phyloP scores from a whole-genome alignment of 2,888 invertebrate genomes.

The Pyrrhosoma nymphula region DNA sequence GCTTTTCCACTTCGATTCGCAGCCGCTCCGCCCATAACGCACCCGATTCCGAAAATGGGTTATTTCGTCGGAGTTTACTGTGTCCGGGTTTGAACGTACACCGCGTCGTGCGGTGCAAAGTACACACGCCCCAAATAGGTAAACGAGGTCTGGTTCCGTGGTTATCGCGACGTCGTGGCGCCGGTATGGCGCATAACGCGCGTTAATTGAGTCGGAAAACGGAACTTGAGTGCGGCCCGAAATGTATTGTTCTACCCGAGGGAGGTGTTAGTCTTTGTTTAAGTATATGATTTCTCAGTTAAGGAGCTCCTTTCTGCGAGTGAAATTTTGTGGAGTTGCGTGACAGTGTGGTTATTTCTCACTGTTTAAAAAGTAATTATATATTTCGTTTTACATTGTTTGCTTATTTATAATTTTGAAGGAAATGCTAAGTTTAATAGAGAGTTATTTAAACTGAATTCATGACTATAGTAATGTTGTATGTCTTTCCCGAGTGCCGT shows the following conservation, averaged over 20 bases:
- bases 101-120: neutral
- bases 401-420: no score
- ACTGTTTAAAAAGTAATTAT: no score
- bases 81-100: neutral
- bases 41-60: neutral
- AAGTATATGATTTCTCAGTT: neutral
- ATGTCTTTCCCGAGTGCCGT: no score
- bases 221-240: neutral
- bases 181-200: neutral
- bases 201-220: neutral
- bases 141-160: neutral
- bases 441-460: no score
- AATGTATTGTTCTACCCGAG: neutral
- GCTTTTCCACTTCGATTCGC: slow-evolving; percentile 1
- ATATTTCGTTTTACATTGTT: no score
- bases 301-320: neutral
- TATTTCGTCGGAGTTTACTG: neutral
- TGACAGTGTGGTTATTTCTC: neutral
- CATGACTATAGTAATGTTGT: no score
- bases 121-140: neutral
- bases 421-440: no score
- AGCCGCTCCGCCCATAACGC: neutral
- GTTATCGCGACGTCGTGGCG: neutral
- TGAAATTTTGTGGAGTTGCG: neutral
- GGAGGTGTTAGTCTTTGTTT: neutral